Evolutionary conservation across 2,113 vertebrate species (phyloP).

Genomic region (Neodon shergylaensis): DNA sequence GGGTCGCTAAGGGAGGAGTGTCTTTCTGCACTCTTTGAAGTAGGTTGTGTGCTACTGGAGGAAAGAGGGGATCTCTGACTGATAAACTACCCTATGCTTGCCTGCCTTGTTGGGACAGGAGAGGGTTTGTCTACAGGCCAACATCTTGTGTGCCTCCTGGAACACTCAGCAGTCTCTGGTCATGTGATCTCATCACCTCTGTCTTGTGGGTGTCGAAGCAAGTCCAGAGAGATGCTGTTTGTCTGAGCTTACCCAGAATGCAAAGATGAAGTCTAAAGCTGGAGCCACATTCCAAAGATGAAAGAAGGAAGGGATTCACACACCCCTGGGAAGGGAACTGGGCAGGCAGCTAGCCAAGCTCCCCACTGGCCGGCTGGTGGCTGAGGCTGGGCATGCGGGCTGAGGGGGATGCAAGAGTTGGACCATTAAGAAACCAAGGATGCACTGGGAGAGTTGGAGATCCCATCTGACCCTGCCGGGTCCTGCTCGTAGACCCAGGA

Average conservation of each 20-base stretch:
- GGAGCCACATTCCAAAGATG: neutral
- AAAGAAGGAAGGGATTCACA: neutral
- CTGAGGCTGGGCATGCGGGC: neutral
- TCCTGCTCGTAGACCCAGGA: neutral
- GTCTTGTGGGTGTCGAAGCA: neutral
- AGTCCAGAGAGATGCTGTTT: neutral
- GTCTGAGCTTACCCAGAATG: neutral
- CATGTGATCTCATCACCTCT: neutral
- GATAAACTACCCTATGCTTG: neutral
- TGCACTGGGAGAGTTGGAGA: neutral
- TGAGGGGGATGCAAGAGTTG: neutral
- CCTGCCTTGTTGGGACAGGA: neutral
- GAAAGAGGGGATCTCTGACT: neutral
- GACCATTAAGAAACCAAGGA: neutral
- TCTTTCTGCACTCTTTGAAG: no score
- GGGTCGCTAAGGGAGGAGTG: neutral
- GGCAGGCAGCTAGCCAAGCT: neutral
- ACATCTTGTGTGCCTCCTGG: no score
- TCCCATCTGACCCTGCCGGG: neutral
- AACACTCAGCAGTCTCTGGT: neutral
- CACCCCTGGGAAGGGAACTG: neutral
- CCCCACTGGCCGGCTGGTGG: neutral
- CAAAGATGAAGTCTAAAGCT: slow-evolving; percentile 12
- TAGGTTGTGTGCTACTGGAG: neutral
- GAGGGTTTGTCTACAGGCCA: neutral